phyloP scores from a whole-genome alignment of 1,140 invertebrate species.

The Drosophila serrata region DNA sequence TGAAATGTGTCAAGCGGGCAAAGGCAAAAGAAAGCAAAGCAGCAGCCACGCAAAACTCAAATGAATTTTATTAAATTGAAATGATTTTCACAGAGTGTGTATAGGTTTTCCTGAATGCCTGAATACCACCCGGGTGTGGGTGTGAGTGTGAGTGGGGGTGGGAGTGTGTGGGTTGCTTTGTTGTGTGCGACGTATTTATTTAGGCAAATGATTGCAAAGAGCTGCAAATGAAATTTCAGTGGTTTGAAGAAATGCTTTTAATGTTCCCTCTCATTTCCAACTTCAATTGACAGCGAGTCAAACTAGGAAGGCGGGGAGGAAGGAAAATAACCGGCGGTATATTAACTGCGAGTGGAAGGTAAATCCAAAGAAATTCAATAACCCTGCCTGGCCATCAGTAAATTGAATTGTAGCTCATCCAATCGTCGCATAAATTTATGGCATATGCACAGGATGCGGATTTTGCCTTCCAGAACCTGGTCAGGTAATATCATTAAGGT shows the following conservation, averaged over 20 bases:
- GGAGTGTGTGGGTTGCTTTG: constrained; percentile 1
- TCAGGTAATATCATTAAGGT: constrained; percentile 71
- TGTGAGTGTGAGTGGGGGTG: background rate
- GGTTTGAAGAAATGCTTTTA: constrained; percentile 34
- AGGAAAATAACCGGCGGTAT: constrained; percentile 12
- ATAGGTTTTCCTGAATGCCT: constrained; percentile 7
- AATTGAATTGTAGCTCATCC: constrained; percentile 76
- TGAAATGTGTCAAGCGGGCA: constrained; percentile 27
- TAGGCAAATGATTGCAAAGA: constrained; percentile 52
- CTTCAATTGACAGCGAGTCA: constrained; percentile 16
- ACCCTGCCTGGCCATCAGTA: constrained; percentile 50
- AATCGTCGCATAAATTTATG: constrained; percentile 78
- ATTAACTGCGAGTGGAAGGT: constrained; percentile 9
- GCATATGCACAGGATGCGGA: constrained; percentile 55
- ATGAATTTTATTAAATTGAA: constrained; percentile 70
- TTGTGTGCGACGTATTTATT: constrained; percentile 50
- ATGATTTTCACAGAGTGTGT: constrained; percentile 35
- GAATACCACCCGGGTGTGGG: background rate
- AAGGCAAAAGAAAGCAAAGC: constrained; percentile 36
- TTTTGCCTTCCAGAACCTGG: constrained; percentile 10
- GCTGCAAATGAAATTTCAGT: constrained; percentile 64
- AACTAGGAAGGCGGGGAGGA: constrained; percentile 8
- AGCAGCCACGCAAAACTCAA: constrained; percentile 49
- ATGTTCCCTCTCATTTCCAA: background rate
- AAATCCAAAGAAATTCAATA: constrained; percentile 74